Base-by-base conservation (phyloP, 1,140 invertebrate genomes). In the Leptoteleia sp. region DNA sequence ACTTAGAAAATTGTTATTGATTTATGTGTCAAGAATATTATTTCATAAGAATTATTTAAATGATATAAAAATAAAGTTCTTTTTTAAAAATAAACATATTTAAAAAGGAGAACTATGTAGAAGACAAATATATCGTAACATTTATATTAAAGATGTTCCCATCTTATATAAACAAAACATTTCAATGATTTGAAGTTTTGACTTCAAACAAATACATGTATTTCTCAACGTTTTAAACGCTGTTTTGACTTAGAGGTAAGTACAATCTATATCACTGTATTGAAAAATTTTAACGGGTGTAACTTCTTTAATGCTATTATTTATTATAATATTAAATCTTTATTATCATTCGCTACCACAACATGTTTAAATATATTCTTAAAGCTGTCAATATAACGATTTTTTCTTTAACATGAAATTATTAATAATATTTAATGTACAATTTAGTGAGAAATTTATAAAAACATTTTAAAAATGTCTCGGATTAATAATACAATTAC, bases 61-160 rank as follows among this genome's bases (percentile, higher is more conserved):
- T 33, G 11, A 27, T 29, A 45, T 50, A 22, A 33, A 50, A 50
- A 50, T 50, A 50, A 50, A 50, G 1, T 50, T 50, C 7, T 50
- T 4, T 7, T 1, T 50, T 50, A 50, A 31, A 50, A 7, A 50
- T 31, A 17, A 42, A 42, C n/a, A 16, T 6, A 6, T 33, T 9
- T 31, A 33, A 22, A 33, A 31, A 33, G n/a, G n/a, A 16, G 15
- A 1, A 33, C 1, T 17, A 22, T 16, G 31, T 16, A 17, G 17
- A 50, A 15, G 11, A n/a, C 29, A 17, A 50, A 50, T 50, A 22
- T 33, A 50, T 19, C 16, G 12, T 19, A 42, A 42, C 8, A 19
- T 25, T 2, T 19, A 38, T 35, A 35, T 35, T 43, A 43, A 43
- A 42, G 9, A 50, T 50, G n/a, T 7, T 4, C 33, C 22, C 15